Evolutionary conservation across 2,888 invertebrate species (phyloP).

Genomic region (Odontocerum albicorne): DNA sequence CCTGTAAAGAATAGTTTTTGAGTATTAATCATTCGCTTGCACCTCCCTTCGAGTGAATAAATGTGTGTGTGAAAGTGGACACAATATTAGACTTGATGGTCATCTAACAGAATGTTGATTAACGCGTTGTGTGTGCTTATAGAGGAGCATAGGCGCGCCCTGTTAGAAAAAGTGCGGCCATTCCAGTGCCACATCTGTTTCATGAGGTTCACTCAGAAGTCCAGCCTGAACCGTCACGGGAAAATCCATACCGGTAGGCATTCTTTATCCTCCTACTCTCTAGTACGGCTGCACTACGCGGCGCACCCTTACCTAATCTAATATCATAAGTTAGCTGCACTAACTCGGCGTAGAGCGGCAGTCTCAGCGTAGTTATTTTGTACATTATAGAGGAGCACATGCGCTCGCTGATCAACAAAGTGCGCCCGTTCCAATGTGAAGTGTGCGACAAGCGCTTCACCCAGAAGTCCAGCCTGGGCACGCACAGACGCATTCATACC

Average conservation of each 20-base stretch:
- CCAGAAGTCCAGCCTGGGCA: slow-evolving; percentile 81
- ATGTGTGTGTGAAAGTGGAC: too few species aligned
- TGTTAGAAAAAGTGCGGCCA: slow-evolving; percentile 64
- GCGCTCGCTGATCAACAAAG: slow-evolving; percentile 64
- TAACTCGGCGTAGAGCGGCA: slow-evolving; percentile 9
- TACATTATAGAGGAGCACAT: slow-evolving; percentile 62
- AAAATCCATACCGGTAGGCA: slow-evolving; percentile 69
- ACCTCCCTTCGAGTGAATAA: slow-evolving; percentile 11
- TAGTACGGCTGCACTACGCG: slow-evolving; percentile 8
- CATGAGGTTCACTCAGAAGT: slow-evolving; percentile 75
- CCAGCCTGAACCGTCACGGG: slow-evolving; percentile 73
- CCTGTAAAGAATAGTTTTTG: slow-evolving; percentile 35
- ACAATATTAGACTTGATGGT: too few species aligned
- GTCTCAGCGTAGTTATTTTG: slow-evolving; percentile 55
- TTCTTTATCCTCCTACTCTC: slow-evolving; percentile 17
- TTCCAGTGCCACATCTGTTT: slow-evolving; percentile 73
- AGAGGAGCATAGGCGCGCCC: slow-evolving; percentile 63
- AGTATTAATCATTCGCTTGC: slow-evolving; percentile 27
- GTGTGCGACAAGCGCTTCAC: slow-evolving; percentile 80
- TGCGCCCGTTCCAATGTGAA: slow-evolving; percentile 69
- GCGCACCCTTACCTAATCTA: slow-evolving; percentile 2
- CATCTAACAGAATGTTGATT: slow-evolving; percentile 14
- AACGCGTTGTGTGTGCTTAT: slow-evolving; percentile 37
- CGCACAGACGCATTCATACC: slow-evolving; percentile 79
- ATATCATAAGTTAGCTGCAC: slow-evolving; percentile 16